phyloP scores from a whole-genome alignment of 2,113 vertebrate genomes.

The Tachuris rubrigastra region DNA sequence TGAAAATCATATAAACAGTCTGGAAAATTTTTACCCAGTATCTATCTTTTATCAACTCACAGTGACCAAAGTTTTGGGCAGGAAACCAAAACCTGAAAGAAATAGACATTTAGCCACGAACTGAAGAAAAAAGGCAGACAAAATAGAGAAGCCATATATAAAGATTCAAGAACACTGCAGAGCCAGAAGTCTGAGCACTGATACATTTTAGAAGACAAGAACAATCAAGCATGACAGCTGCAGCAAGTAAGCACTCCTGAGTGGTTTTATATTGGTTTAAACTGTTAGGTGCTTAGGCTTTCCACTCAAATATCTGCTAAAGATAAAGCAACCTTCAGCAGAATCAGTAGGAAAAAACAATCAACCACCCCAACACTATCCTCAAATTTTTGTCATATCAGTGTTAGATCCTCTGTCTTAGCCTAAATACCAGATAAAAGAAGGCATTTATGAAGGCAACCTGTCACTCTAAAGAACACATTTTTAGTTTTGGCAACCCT shows the following conservation, averaged over 20 bases:
- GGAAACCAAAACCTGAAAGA: background rate
- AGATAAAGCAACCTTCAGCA: background rate
- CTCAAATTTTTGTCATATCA: background rate
- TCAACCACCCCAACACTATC: background rate
- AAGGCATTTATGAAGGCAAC: background rate
- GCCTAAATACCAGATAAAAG: background rate
- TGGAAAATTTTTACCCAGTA: background rate
- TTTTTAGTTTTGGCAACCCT: background rate
- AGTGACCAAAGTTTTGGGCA: background rate
- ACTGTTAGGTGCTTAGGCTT: background rate
- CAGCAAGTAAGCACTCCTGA: background rate
- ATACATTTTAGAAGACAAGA: background rate
- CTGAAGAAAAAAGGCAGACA: background rate
- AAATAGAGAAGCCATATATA: background rate
- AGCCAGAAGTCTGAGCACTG: background rate
- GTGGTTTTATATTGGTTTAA: background rate
- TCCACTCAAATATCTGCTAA: background rate
- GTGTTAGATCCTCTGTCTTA: background rate
- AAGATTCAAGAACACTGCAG: background rate
- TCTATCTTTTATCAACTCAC: background rate
- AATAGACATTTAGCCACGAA: background rate
- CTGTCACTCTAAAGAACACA: background rate
- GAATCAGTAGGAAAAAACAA: background rate
- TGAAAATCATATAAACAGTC: background rate
- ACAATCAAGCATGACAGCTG: background rate